These are phyloP conservation scores for Ectemnius continuus DNA, from an alignment of 2,888 invertebrate genomes.

Conservation along the genomic window DNA sequence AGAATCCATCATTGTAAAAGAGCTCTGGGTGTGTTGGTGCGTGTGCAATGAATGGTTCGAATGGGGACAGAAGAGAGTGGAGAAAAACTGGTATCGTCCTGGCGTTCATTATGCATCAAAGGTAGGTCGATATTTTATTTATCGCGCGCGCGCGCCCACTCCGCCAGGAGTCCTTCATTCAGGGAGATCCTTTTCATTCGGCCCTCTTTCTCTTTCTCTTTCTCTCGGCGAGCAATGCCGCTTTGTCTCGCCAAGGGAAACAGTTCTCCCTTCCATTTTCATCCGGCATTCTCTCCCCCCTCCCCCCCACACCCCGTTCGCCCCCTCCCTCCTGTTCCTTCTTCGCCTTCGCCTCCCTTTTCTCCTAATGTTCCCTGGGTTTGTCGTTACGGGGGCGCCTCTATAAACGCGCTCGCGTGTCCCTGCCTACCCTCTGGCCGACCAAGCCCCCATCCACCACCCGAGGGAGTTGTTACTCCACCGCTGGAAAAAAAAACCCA, in stretches of 20 bases:
- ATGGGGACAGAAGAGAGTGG: neutral
- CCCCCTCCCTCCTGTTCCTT: neutral
- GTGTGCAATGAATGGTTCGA: no score
- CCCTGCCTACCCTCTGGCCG: no score
- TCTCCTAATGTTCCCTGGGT: constrained; percentile 5
- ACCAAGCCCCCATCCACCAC: neutral
- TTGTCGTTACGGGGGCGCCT: neutral
- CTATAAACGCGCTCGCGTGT: neutral
- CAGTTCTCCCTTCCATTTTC: constrained; percentile 25
- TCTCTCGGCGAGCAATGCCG: neutral
- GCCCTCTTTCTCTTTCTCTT: neutral
- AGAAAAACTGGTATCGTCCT: neutral
- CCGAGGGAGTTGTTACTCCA: neutral
- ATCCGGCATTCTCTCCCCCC: constrained; percentile 13
- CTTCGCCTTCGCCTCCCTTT: constrained; percentile 8
- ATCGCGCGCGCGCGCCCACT: constrained; percentile 42
- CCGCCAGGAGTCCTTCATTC: constrained; percentile 30
- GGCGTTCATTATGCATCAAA: neutral
- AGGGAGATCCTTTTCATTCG: constrained; percentile 24
- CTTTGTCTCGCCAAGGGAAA: constrained; percentile 20
- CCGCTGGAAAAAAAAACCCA: neutral
- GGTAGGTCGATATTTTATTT: constrained; percentile 49
- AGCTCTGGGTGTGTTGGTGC: no score
- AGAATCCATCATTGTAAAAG: no score
- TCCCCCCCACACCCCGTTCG: no score